phyloP scores from a whole-genome alignment of 2,113 vertebrate species.

The Myrmecophaga tridactyla region DNA sequence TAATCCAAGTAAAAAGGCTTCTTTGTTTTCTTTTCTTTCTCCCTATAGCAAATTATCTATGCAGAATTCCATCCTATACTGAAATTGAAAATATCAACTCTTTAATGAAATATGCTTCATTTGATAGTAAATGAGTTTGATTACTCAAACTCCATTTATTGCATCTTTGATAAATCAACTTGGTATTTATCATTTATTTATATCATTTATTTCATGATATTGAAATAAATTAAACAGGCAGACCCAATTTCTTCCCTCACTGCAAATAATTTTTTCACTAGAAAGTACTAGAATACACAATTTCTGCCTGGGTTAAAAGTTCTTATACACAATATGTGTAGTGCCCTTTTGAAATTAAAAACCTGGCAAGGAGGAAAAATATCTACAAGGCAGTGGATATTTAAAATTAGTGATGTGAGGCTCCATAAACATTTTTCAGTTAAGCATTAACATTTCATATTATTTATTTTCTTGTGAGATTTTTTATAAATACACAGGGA shows the following conservation, averaged over 20 bases:
- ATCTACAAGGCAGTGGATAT: neutral
- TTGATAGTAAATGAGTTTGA: neutral
- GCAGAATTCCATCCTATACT: neutral
- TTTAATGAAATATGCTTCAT: slow-evolving; percentile 12
- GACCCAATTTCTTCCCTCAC: neutral
- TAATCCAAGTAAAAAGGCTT: neutral
- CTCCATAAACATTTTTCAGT: neutral
- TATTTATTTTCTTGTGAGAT: neutral
- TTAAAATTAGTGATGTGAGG: neutral
- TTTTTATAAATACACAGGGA: neutral
- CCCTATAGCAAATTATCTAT: neutral
- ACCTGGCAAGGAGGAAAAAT: neutral
- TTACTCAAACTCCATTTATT: neutral
- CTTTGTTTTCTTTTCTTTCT: neutral
- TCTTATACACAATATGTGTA: neutral
- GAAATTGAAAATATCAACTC: neutral
- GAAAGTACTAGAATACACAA: neutral
- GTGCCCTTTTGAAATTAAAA: neutral
- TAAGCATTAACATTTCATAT: neutral
- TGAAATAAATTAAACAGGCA: neutral
- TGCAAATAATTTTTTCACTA: slow-evolving; percentile 7
- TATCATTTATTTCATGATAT: too few species aligned
- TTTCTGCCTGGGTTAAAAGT: neutral
- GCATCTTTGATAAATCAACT: neutral
- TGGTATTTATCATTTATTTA: too few species aligned